Evolutionary conservation across 2,888 invertebrate species (phyloP), one percentile per base, ranked within the genome.

Genomic region (Dynastes grantii): DNA sequence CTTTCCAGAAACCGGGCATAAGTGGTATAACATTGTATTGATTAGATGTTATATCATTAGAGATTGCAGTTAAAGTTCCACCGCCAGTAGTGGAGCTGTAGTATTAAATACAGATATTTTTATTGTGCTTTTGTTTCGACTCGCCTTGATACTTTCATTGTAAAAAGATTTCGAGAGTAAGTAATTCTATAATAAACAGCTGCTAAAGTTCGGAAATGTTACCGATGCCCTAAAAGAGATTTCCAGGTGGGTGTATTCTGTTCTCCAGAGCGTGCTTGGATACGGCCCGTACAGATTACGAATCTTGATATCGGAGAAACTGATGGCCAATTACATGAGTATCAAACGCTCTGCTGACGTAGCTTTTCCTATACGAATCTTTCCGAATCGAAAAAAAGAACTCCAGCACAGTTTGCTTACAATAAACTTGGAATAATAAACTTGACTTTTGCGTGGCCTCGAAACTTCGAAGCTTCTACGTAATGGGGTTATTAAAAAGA

Each of bases 251-350:
- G 63, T 75, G 58, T 75, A 49, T 75, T 75, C 63, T 6, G 61
- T 61, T 61, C 73, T 75, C 71, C 13, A 61, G 73, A 63, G 61
- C 45, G 73, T 45, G n/a, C 61, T 61, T 27, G 61, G 45, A 75
- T 61, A 29, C 40, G 27, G 61, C 58, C 45, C 61, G 27, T 75
- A 75, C 73, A 75, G 73, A 61, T 75, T 75, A 49, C 73, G 73
- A 75, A 45, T 75, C 45, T 13, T 45, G 63, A 75, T 75, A 75
- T 29, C 63, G 73, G n/a, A 61, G 73, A 75, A 75, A 75, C 73
- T 75, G 83, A 81, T 82, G 83, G 81, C 79, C 84, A 84, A 84
- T 84, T 84, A 84, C 82, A 81, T 81, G 82, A 81, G 81, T 80
- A 83, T 81, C 84, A 81, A 75, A 81, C 80, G 80, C 81, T 82